Percentiles rank a stretch among this genome's conserved stretches.
These are phyloP conservation scores for Drosophila parthenogenetica DNA, from an alignment of 2,888 invertebrate species.

Conservation along the genomic window DNA sequence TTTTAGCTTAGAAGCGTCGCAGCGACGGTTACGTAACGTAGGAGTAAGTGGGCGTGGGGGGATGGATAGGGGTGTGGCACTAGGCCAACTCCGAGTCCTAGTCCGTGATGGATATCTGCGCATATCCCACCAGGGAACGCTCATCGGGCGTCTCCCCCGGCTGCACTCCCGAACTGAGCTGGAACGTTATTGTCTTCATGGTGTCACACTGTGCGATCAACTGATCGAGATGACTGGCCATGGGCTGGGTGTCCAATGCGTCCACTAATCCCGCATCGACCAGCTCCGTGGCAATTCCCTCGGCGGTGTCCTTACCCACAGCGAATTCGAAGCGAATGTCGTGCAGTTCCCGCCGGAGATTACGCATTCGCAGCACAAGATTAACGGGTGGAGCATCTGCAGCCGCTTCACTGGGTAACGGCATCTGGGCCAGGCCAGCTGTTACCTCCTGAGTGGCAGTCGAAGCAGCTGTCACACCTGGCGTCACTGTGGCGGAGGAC, in stretches of 20 bases:
- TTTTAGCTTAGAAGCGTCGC: conserved; percentile 40
- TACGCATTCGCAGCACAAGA: conserved; percentile 95
- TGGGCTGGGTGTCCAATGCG: conserved; percentile 94
- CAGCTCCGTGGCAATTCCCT: conserved; percentile 96
- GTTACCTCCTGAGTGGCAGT: conserved; percentile 60
- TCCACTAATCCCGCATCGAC: conserved; percentile 98
- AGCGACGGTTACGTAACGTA: conserved; percentile 19
- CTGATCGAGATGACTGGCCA: conserved; percentile 96
- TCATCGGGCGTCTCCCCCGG: conserved; percentile 95
- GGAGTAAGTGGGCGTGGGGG: conserved; percentile 18
- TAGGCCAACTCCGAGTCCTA: conserved; percentile 84
- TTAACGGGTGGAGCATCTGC: conserved; percentile 88
- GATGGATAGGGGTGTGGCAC: conserved; percentile 23
- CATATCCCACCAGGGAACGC: conserved; percentile 97
- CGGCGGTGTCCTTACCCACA: conserved; percentile 94
- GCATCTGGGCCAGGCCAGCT: conserved; percentile 67
- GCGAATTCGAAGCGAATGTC: conserved; percentile 99
- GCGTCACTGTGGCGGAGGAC: conserved; percentile 72
- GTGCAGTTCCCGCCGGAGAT: conserved; percentile 95
- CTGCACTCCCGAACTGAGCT: conserved; percentile 90
- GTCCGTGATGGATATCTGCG: conserved; percentile 97
- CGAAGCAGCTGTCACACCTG: conserved; percentile 52
- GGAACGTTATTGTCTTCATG: conserved; percentile 93
- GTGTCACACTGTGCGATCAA: conserved; percentile 91
- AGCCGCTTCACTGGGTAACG: conserved; percentile 59